Percentiles rank a stretch among this genome's conserved stretches.
Evolutionary conservation across 2,888 invertebrate species (phyloP).

Genomic region (Andrena bucephala): DNA sequence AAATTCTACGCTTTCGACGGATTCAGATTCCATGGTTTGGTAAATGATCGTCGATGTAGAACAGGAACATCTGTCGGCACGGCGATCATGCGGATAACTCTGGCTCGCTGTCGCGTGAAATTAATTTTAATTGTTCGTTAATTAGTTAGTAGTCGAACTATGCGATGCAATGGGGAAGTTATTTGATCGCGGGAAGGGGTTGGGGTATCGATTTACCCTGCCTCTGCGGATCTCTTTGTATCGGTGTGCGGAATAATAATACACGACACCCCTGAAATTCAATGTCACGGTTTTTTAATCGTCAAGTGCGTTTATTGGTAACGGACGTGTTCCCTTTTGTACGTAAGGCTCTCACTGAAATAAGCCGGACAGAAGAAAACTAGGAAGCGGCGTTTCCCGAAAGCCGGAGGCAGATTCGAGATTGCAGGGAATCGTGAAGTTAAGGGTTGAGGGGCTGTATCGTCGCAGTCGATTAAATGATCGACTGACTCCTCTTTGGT

Average conservation of each 20-base stretch:
- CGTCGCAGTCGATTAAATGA: constrained; percentile 67
- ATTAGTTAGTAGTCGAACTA: constrained; percentile 76
- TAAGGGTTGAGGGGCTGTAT: constrained; percentile 54
- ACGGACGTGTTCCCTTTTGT: neutral
- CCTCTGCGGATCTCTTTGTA: constrained; percentile 3
- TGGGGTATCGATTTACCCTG: constrained; percentile 60
- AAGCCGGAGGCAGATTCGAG: neutral
- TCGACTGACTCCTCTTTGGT: constrained; percentile 47
- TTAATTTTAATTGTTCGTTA: constrained; percentile 80
- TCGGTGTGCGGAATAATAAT: neutral
- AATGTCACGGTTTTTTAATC: neutral
- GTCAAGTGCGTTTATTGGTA: neutral
- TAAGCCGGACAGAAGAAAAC: neutral
- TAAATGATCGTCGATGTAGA: constrained; percentile 42
- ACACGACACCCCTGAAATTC: neutral
- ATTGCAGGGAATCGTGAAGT: constrained; percentile 44
- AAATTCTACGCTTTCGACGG: constrained; percentile 25
- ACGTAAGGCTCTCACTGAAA: neutral
- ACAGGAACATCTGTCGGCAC: constrained; percentile 23
- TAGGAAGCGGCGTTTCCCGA: neutral
- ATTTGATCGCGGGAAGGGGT: constrained; percentile 47
- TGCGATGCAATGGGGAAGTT: constrained; percentile 63
- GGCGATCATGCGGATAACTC: constrained; percentile 73
- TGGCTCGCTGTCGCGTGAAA: constrained; percentile 73
- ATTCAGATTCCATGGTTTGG: constrained; percentile 63